Evolutionary conservation across 2,113 vertebrate species (phyloP).

Genomic region (Centropristis striata): DNA sequence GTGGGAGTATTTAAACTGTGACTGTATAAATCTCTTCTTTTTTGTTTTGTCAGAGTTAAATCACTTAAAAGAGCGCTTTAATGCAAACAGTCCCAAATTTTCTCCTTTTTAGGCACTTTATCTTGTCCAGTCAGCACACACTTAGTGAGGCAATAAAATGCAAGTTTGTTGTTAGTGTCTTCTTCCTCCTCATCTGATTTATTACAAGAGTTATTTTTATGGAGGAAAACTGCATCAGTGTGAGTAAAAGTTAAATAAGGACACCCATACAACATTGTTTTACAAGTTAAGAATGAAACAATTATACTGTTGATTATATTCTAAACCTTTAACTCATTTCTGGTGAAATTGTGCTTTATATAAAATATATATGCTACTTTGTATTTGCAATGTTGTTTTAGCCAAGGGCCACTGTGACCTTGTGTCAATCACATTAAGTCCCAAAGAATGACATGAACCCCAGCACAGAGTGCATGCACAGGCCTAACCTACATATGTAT

Average conservation of each 20-base stretch:
- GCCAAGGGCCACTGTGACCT: neutral
- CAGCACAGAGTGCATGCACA: neutral
- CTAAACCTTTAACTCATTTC: neutral
- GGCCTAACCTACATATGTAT: slow-evolving; percentile 4
- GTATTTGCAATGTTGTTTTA: neutral
- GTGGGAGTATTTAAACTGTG: slow-evolving; percentile 11
- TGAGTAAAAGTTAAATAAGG: slow-evolving; percentile 39
- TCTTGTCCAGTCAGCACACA: slow-evolving; percentile 46
- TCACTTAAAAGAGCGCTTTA: slow-evolving; percentile 44
- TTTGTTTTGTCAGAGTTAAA: slow-evolving; percentile 26
- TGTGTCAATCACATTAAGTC: slow-evolving; percentile 14
- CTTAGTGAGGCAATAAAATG: slow-evolving; percentile 58
- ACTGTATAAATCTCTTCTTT: slow-evolving; percentile 26
- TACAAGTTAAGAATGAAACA: neutral
- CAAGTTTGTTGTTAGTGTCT: slow-evolving; percentile 33
- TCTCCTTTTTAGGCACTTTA: slow-evolving; percentile 33
- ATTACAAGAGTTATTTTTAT: slow-evolving; percentile 33
- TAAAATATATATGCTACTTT: neutral
- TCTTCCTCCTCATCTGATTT: slow-evolving; percentile 37
- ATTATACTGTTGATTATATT: slow-evolving; percentile 1
- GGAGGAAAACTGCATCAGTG: slow-evolving; percentile 21
- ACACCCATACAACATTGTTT: neutral
- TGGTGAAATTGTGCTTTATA: neutral
- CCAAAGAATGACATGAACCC: slow-evolving; percentile 13
- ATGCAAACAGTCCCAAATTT: slow-evolving; percentile 26